These are phyloP conservation scores for Nephrotoma appendiculata DNA, from an alignment of 2,888 invertebrate species.

Conservation along the genomic window DNA sequence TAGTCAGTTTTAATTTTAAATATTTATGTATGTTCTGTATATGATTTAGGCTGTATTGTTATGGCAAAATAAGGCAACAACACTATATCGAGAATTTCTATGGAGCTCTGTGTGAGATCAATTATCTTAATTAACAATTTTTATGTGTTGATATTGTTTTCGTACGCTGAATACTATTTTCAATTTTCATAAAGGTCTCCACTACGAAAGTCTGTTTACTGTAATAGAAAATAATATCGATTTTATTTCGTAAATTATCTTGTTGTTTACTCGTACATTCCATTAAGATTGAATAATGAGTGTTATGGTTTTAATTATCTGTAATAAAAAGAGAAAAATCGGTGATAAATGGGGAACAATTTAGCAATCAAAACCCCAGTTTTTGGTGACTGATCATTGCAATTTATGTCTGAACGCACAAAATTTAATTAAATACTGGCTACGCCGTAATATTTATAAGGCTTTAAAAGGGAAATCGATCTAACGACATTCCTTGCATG, in stretches of 20 bases:
- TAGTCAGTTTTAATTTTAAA: not conserved
- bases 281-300: not conserved
- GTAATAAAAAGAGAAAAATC: no score
- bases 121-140: not conserved
- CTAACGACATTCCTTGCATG: no score
- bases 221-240: not conserved
- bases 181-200: not conserved
- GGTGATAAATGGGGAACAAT: no score
- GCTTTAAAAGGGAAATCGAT: no score
- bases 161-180: not conserved
- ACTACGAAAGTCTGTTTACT: not conserved
- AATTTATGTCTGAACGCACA: no score
- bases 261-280: not conserved
- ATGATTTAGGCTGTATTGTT: not conserved
- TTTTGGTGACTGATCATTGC: no score
- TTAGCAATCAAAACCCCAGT: no score
- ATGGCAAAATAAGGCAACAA: not conserved
- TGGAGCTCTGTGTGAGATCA: not conserved
- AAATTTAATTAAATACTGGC: no score
- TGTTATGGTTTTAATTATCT: not conserved
- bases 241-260: not conserved
- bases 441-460: no score
- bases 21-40: not conserved
- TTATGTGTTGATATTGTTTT: not conserved
- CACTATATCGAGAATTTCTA: not conserved